A percentile compares a stretch with the other conserved stretches of the same genome.
Conservation (phyloP, 2,113 vertebrate genomes). For the Eretmochelys imbricata region DNA sequence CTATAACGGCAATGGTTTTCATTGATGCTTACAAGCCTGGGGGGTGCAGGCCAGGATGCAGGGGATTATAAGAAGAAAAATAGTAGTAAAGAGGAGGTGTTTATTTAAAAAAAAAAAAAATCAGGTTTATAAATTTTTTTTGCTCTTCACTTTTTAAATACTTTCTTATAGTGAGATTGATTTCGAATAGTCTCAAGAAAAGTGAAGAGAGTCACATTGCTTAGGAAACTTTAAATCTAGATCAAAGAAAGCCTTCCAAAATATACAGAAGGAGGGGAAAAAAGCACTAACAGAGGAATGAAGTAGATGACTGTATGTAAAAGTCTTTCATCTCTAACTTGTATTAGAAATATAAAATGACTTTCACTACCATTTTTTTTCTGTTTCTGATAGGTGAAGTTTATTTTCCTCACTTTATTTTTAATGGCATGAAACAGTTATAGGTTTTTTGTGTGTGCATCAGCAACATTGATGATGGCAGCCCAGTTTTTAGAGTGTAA, state of each 20-base stretch:
- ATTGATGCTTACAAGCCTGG: neutral
- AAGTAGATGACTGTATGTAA: neutral
- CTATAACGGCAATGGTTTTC: constrained; percentile 6
- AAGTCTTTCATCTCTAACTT: neutral
- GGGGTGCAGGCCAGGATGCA: constrained; percentile 27
- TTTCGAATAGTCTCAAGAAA: neutral
- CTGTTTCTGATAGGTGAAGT: neutral
- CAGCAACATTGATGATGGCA: neutral
- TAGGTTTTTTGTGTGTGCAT: neutral
- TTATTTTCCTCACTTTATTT: neutral
- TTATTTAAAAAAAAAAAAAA: neutral
- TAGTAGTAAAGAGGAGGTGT: neutral
- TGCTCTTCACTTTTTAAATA: constrained; percentile 2
- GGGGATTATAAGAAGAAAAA: constrained; percentile 23
- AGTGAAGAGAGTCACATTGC: neutral
- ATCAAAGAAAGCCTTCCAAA: neutral
- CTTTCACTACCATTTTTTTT: neutral
- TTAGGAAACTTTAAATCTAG: neutral
- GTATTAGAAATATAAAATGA: neutral
- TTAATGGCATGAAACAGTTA: neutral
- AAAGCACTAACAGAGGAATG: neutral
- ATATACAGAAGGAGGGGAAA: neutral
- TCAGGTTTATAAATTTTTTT: neutral
- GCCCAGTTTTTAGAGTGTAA: neutral
- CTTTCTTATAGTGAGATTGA: neutral